A percentile compares a stretch with the other conserved stretches of the same genome.
Evolutionary conservation across 1,140 invertebrate genomes (phyloP).

Genomic region (Zaprionus ghesquierei): DNA sequence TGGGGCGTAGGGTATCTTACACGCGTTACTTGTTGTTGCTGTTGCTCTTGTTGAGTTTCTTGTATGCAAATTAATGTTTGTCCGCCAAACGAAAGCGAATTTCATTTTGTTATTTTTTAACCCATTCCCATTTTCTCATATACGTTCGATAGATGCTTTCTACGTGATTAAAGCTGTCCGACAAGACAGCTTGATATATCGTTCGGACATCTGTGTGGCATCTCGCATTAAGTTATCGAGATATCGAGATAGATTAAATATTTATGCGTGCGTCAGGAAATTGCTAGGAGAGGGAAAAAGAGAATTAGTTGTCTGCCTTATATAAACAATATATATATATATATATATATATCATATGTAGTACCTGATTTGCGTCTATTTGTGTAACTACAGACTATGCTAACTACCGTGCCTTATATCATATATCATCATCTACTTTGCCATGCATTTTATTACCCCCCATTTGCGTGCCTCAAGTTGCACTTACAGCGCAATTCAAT

Average conservation of each 20-base stretch:
- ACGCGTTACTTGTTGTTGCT: too few relatives aligned
- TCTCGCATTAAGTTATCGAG: background rate
- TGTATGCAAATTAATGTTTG: conserved; percentile 38
- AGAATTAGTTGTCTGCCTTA: background rate
- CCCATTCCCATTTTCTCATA: conserved; percentile 27
- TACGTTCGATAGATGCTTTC: conserved; percentile 34
- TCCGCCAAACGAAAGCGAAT: conserved; percentile 30
- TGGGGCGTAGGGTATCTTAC: too few relatives aligned
- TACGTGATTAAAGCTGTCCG: conserved; percentile 35
- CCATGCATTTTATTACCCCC: conserved; percentile 14
- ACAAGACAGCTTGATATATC: conserved; percentile 34
- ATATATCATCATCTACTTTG: background rate
- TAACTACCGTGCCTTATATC: background rate
- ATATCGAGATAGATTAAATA: background rate
- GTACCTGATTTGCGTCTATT: background rate
- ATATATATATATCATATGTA: too few relatives aligned
- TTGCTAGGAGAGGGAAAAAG: background rate
- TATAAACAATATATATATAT: background rate
- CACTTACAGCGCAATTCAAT: conserved; percentile 46
- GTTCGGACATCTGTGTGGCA: conserved; percentile 10
- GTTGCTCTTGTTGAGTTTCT: background rate
- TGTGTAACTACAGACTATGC: background rate
- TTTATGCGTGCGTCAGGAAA: background rate
- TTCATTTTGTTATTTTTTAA: background rate
- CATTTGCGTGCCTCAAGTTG: conserved; percentile 25